These are phyloP conservation scores for Antennarius striatus DNA, from an alignment of 2,113 vertebrate genomes.

Conservation along the genomic window DNA sequence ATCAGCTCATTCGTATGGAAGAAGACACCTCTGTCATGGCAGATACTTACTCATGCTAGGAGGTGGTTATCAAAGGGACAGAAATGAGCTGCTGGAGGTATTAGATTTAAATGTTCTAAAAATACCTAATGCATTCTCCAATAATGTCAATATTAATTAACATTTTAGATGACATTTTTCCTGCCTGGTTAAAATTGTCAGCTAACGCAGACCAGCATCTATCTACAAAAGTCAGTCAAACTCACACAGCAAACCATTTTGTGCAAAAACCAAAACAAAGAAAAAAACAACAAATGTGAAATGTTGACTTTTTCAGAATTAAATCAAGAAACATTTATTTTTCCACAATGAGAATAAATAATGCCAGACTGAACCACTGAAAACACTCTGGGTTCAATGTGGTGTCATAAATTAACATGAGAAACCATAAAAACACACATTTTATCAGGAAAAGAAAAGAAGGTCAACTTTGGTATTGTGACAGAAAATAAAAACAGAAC, in stretches of 20 bases:
- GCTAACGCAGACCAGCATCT: conserved; percentile 49
- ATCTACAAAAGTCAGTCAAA: conserved; percentile 63
- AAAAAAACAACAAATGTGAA: conserved; percentile 37
- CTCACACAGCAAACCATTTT: conserved; percentile 64
- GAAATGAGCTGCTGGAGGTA: conserved; percentile 17
- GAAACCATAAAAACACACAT: conserved; percentile 50
- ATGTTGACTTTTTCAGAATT: conserved; percentile 48
- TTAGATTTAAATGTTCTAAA: conserved; percentile 6
- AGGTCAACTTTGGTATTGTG: conserved; percentile 80
- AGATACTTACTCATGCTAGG: conserved; percentile 35
- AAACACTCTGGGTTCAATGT: conserved; percentile 69
- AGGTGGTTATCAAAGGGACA: conserved; percentile 8
- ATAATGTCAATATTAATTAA: no score
- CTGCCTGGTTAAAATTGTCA: conserved; percentile 2
- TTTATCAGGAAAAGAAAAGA: conserved; percentile 64
- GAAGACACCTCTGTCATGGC: conserved; percentile 27
- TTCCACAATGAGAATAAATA: conserved; percentile 74
- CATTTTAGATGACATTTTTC: no score
- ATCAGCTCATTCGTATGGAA: conserved; percentile 24
- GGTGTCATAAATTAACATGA: conserved; percentile 72
- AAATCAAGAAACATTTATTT: conserved; percentile 64
- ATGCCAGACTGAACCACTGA: conserved; percentile 62
- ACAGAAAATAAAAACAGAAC: conserved; percentile 67
- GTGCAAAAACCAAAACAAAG: conserved; percentile 62
- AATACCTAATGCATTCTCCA: conserved; percentile 3